Evolutionary conservation across 2,888 invertebrate genomes (phyloP).

Genomic region (Harmothoe impar): DNA sequence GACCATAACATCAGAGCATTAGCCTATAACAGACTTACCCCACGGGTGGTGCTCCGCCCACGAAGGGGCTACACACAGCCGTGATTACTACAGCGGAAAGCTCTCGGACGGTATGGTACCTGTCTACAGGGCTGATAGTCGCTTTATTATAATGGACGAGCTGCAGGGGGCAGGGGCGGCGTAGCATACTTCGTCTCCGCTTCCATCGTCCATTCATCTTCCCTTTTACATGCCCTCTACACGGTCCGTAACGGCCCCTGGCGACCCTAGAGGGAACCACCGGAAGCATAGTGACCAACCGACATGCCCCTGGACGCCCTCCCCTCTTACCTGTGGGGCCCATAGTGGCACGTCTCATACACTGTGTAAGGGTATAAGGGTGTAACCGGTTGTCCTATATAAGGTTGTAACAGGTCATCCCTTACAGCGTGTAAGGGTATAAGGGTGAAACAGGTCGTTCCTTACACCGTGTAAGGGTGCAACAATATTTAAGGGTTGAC

Average conservation of each 20-base stretch:
- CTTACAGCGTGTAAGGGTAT: no score
- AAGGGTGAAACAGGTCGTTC: no score
- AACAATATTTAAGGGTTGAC: no score
- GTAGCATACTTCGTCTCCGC: not conserved
- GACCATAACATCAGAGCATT: no score
- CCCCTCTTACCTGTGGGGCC: no score
- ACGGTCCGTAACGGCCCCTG: not conserved
- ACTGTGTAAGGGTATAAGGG: no score
- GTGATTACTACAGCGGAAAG: not conserved
- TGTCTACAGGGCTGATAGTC: not conserved
- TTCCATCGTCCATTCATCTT: not conserved
- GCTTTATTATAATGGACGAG: constrained; percentile 8
- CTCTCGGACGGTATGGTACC: not conserved
- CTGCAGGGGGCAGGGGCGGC: not conserved
- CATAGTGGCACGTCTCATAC: no score
- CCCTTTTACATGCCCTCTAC: not conserved
- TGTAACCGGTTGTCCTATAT: no score
- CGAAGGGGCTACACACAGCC: not conserved
- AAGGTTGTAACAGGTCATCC: no score
- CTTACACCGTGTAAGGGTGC: no score
- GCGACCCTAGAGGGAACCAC: not conserved
- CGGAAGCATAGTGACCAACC: constrained; percentile 23
- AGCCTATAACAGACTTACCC: no score
- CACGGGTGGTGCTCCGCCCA: no score
- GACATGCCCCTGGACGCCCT: not conserved